Evolutionary conservation across 1,140 invertebrate genomes (phyloP).

Genomic region (Nephila pilipes): DNA sequence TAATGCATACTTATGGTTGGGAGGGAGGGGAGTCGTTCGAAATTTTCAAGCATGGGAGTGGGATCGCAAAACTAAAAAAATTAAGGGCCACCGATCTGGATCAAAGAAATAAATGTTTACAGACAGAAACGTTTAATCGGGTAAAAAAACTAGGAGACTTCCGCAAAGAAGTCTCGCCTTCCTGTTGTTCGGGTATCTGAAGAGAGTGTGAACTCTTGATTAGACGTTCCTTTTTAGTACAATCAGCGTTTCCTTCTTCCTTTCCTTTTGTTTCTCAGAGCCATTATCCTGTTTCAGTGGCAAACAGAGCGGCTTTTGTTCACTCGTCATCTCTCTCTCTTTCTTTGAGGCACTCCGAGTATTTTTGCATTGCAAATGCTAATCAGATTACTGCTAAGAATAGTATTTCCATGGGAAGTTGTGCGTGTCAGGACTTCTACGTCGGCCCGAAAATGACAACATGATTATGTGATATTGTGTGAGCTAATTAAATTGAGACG

Average conservation of each 20-base stretch:
- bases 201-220: neutral
- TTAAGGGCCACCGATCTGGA: no score
- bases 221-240: neutral
- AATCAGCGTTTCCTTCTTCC: neutral
- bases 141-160: neutral
- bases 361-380: neutral
- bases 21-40: no score
- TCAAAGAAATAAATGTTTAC: neutral
- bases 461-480: no score
- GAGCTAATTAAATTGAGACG: no score
- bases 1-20: no score
- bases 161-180: neutral
- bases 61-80: no score
- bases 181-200: neutral
- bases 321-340: neutral
- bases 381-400: neutral
- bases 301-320: neutral
- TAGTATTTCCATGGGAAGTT: neutral
- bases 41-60: no score
- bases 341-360: neutral
- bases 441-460: neutral
- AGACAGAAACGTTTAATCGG: neutral
- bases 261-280: neutral
- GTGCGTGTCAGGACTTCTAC: neutral
- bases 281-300: neutral